These are phyloP conservation scores for Dysmachus trigonus DNA, from an alignment of 2,888 invertebrate genomes.

Conservation along the genomic window DNA sequence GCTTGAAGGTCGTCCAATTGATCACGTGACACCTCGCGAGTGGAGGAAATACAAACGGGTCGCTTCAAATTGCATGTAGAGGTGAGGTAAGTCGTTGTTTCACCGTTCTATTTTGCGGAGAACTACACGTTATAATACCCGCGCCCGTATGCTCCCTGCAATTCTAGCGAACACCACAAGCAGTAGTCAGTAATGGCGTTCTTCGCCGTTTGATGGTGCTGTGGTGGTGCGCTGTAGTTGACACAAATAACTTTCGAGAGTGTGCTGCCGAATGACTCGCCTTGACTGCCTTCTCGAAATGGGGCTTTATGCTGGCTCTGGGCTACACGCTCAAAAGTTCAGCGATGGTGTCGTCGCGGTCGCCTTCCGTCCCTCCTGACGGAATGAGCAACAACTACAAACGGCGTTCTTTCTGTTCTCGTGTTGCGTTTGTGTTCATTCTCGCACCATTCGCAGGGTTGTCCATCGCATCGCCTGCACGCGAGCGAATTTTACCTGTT, in stretches of 20 bases:
- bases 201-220: not conserved
- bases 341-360: not conserved
- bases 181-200: not conserved
- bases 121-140: not conserved
- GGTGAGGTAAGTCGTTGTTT: not conserved
- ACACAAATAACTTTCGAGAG: constrained; percentile 13
- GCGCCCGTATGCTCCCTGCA: not conserved
- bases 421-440: not conserved
- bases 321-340: not conserved
- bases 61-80: not conserved
- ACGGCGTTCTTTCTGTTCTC: not conserved
- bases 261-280: not conserved
- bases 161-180: too few relatives aligned
- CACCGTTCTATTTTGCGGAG: not conserved
- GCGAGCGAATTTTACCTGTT: not conserved
- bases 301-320: not conserved
- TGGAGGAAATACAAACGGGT: not conserved
- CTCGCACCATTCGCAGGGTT: not conserved
- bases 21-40: constrained; percentile 52
- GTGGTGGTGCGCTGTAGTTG: not conserved
- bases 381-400: not conserved
- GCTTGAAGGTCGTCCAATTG: constrained; percentile 65
- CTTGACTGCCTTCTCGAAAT: not conserved
- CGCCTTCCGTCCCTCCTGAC: not conserved
- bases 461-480: not conserved